These are phyloP conservation scores for Apodemus sylvaticus DNA, from an alignment of 2,113 vertebrate genomes.

Conservation along the genomic window DNA sequence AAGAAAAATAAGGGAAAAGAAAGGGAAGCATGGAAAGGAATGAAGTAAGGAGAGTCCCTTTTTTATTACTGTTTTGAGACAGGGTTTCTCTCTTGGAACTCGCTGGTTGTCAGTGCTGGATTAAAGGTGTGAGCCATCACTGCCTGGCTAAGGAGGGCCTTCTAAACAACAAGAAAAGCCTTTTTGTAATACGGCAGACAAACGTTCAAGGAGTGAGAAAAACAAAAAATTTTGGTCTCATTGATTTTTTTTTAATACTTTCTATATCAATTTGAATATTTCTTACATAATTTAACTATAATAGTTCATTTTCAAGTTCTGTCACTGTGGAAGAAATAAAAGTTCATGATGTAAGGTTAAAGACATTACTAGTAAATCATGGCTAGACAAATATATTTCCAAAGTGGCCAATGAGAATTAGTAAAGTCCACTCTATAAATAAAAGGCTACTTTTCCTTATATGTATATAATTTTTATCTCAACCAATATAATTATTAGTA, in stretches of 20 bases:
- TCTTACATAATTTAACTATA: not conserved
- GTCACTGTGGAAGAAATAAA: not conserved
- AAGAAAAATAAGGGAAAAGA: not conserved
- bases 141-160: not conserved
- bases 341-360: not conserved
- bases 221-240: not conserved
- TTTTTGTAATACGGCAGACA: not conserved
- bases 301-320: not conserved
- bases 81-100: not conserved
- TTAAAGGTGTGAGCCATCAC: not conserved
- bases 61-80: not conserved
- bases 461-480: not conserved
- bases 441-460: not conserved
- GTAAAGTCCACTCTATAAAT: not conserved
- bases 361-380: not conserved
- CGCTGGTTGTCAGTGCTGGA: not conserved
- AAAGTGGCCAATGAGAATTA: not conserved
- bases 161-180: not conserved
- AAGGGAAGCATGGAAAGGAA: not conserved
- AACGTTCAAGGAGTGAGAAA: not conserved
- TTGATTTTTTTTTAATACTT: not conserved
- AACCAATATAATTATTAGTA: not conserved
- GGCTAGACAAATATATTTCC: not conserved
- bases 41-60: not conserved
- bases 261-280: not conserved